A percentile compares a stretch with the other conserved stretches of the same genome.
phyloP scores from a whole-genome alignment of 53 echinoderm and acorn worm species.

The Mesocentrotus franciscanus region DNA sequence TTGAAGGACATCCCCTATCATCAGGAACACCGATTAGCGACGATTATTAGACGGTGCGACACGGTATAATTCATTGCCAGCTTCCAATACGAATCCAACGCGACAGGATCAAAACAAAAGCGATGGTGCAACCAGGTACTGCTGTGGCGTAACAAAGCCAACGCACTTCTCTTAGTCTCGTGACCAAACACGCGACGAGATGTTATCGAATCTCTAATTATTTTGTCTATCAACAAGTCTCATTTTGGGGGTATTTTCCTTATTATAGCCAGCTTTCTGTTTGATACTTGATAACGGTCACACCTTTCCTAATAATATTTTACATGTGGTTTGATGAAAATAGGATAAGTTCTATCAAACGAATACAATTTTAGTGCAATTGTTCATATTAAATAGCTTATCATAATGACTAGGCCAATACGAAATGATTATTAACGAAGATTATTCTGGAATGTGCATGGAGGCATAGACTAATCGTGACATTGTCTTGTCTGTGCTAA shows the following conservation, averaged over 20 bases:
- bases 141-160: background rate
- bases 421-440: background rate
- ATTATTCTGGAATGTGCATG: background rate
- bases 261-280: background rate
- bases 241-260: background rate
- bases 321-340: too few species aligned
- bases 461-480: background rate
- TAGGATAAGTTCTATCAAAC: too few species aligned
- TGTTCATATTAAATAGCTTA: too few species aligned
- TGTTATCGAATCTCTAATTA: too few species aligned
- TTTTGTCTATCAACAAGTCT: background rate
- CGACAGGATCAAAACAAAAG: conserved; percentile 37
- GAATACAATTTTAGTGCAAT: too few species aligned
- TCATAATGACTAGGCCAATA: background rate
- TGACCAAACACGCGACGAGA: background rate
- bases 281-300: too few species aligned
- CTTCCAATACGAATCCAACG: background rate
- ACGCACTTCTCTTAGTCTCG: conserved; percentile 37
- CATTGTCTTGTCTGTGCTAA: conserved; percentile 38
- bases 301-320: too few species aligned
- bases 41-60: conserved; percentile 1
- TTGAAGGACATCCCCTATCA: conserved; percentile 27
- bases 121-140: conserved; percentile 37
- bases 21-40: background rate
- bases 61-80: conserved; percentile 10